Base-by-base conservation (phyloP, 92 coral and sea anemone genomes). In the Plumapathes pennacea region DNA sequence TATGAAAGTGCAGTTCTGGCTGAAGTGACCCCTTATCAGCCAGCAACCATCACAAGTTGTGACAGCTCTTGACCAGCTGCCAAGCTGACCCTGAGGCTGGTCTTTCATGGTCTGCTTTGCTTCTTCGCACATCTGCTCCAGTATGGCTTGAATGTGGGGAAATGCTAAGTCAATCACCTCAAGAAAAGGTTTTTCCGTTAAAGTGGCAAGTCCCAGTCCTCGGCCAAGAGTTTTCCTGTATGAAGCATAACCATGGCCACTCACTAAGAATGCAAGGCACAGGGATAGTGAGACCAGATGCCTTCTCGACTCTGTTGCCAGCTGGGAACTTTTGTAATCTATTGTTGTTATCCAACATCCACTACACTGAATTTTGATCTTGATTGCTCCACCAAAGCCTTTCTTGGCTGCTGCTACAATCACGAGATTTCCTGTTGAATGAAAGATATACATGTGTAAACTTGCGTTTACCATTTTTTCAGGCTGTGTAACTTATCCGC, bases 1-100 rank as follows among this genome's bases (percentile, higher is more conserved):
- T 2, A 81, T 46, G 60, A 81, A 74, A 11, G 77, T 66, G 50
- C 71, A 62, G 53, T 69, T 64, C 43, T 72, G 87, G 29, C 87
- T 80, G 38, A 64, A 67, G 49, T 39, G 67, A 9, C 84, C 83
- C 24, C 84, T 50, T n/a, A 77, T 77, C 5, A 19, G 64, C 71
- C 77, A 77, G 46, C 77, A 77, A 52, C 85, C 85, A 77, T 77
- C 85, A 41, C 72, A 77, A 4, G 85, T 69, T n/a, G 78, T 69
- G 4, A 69, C 72, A 12, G 67, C 78, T 0, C 70, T 51, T 5
- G 38, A 29, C 78, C 78, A 77, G 19, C 77, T 71, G 3, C 76
- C 85, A 12, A 71, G 15, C 21, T 1, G 25, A 26, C 45, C 55
- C 30, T 26, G 25, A 4, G 48, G 28, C 41, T 25, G 29, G 25